Base-by-base conservation (phyloP, 2,797 vertebrate genomes). In the Tenualosa thibaudeaui region DNA sequence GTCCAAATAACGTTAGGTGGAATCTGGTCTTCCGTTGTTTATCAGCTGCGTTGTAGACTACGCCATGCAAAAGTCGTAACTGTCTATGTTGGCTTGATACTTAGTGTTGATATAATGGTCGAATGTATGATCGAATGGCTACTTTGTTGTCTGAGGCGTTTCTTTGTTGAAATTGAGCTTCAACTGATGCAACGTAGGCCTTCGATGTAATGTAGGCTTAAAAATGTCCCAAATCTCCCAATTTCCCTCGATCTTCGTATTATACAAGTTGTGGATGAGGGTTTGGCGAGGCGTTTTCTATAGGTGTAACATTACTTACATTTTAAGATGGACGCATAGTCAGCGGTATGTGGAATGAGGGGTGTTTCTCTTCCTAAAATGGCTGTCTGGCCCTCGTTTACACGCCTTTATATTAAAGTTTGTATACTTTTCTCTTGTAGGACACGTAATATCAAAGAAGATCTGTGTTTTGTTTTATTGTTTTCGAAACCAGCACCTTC, bases 321-420 rank as follows among this genome's bases (percentile, higher is more conserved):
- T 9, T 22, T 78, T 78, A 78, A 78, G 83, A 83, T 85, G 84
- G 81, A 78, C 71, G 71, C 22, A 83, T 83, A 58, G 46, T 9
- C 53, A 46, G 71, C 37, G 37, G 71, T 78, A 78, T 46, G 71
- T 78, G 37, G 43, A 43, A 43, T 40, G 40, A 46, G 71, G 13
- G 15, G 40, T 78, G 68, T 43, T 71, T 37, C 71, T 78, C 37
- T 6, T 17, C 37, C 71, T 78, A 78, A 78, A 78, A 78, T 78
- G 71, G 71, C 71, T 78, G 71, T 40, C 71, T 78, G 13, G 9
- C 40, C 49, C 62, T 82, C 68, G 71, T 37, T 81, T 54, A 40
- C 26, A 50, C 54, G 58, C 12, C 6, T 81, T 71, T 75, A 71
- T 82, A 81, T 82, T 75, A 82, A 46, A 68, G 9, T 65, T 37